Evolutionary conservation across 2,888 invertebrate genomes (phyloP), one percentile per base, ranked within the genome.

Genomic region (Leptopilina myrica): DNA sequence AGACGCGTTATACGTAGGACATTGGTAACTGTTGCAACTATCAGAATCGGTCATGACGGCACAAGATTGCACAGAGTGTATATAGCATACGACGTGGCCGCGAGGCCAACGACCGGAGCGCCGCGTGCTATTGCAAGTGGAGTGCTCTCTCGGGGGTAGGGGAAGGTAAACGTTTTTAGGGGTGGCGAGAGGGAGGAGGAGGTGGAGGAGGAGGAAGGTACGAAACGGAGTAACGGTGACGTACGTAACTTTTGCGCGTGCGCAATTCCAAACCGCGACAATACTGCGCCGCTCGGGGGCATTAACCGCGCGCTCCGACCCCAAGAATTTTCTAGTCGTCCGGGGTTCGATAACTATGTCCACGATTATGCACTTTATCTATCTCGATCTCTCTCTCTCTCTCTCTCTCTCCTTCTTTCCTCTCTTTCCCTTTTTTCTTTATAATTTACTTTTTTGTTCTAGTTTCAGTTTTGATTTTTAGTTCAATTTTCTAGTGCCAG

Each of bases 181-280:
- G 83, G 76, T 82, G 79, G 84, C 82, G 82, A 84, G 83, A 83
- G 83, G 84, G 86, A 83, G 82, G 84, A 83, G 83, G 83, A 78
- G 73, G 73, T 65, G 78, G 67, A 76, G 83, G 76, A 82, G 78
- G 84, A 83, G 82, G 84, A 83, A 83, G 83, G 84, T 86, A 86
- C 87, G 87, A 89, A 90, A 90, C 89, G 87, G 87, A 89, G 88
- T 91, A 91, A 91, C 91, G 91, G 91, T 91, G 91, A 91, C 91
- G 90, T 91, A 90, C 88, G 89, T 90, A 89, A 83, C 81, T 87
- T 84, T 84, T 84, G 88, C 89, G 88, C 88, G 87, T 84, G 87
- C 89, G 85, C 87, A 78, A 75, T 80, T 78, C 79, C 83, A 84
- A 80, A 82, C 83, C 83, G 83, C 83, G 82, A 85, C 81, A 82